Conservation (phyloP, 2,113 vertebrate genomes). For the Felis catus region DNA sequence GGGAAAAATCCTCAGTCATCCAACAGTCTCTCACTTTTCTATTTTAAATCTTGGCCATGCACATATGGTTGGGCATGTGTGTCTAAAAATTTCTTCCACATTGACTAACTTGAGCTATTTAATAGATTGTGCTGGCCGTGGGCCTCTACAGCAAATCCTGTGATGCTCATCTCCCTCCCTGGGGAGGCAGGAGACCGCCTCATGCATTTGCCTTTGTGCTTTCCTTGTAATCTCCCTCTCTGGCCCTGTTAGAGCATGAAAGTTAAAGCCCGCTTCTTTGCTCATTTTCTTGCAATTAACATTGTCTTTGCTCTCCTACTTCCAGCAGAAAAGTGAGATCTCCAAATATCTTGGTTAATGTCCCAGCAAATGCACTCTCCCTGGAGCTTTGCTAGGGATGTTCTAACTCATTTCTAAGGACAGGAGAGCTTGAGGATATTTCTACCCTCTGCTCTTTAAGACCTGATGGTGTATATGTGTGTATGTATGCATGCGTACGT, state of each 20-base stretch:
- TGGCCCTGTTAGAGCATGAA: slow-evolving; percentile 56
- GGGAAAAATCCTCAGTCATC: slow-evolving; percentile 76
- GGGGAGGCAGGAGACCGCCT: slow-evolving; percentile 42
- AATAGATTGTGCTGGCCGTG: slow-evolving; percentile 59
- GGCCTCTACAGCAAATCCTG: slow-evolving; percentile 52
- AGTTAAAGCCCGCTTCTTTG: slow-evolving; percentile 53
- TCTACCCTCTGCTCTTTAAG: neutral
- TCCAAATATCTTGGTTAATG: slow-evolving; percentile 71
- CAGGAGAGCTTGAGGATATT: slow-evolving; percentile 26
- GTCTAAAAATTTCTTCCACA: slow-evolving; percentile 70
- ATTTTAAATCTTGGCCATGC: slow-evolving; percentile 68
- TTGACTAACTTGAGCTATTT: slow-evolving; percentile 72
- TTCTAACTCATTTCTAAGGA: slow-evolving; percentile 49
- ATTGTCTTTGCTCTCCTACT: slow-evolving; percentile 54
- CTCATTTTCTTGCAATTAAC: slow-evolving; percentile 74
- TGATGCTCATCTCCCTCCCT: slow-evolving; percentile 43
- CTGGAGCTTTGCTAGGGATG: slow-evolving; percentile 45
- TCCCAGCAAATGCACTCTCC: slow-evolving; percentile 54
- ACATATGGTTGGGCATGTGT: slow-evolving; percentile 72
- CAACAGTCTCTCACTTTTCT: slow-evolving; percentile 72
- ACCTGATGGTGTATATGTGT: neutral
- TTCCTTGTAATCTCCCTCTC: slow-evolving; percentile 59
- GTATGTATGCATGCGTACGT: neutral
- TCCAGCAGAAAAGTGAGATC: slow-evolving; percentile 61
- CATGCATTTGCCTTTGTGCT: slow-evolving; percentile 50